These are phyloP conservation scores for Ursus arctos DNA, from an alignment of 2,113 vertebrate species.

Conservation along the genomic window DNA sequence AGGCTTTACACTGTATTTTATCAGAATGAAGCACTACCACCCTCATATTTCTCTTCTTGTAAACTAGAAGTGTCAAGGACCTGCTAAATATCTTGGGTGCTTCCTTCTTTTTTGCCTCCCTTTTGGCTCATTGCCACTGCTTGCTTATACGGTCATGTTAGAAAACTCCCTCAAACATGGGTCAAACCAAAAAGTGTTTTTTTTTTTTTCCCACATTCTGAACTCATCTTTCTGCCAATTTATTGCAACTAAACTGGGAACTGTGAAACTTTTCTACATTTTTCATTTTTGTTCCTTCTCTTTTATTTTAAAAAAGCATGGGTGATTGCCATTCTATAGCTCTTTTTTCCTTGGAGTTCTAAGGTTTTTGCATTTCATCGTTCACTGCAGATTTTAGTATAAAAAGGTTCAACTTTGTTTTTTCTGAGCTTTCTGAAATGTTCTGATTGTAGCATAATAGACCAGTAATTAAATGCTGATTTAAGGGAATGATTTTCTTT, in stretches of 20 bases:
- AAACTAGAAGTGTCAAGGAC: neutral
- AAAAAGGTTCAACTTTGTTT: conserved; percentile 54
- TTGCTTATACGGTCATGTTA: neutral
- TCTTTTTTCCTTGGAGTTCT: neutral
- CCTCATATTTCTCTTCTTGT: neutral
- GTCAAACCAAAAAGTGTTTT: neutral
- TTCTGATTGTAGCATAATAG: conserved; percentile 72
- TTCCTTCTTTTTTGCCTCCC: neutral
- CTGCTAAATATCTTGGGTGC: neutral
- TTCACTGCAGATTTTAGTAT: conserved; percentile 40
- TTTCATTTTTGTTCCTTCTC: conserved; percentile 7
- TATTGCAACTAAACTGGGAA: neutral
- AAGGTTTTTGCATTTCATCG: conserved; percentile 50
- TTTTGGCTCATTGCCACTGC: neutral
- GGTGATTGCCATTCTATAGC: neutral
- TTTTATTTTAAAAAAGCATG: neutral
- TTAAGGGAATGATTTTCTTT: conserved; percentile 64
- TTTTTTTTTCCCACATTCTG: neutral
- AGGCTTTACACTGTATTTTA: neutral
- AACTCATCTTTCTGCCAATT: conserved; percentile 6
- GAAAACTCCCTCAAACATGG: neutral
- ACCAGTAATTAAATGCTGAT: conserved; percentile 76
- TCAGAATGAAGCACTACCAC: neutral
- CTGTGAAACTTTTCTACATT: neutral
- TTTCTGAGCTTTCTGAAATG: conserved; percentile 68